Base-by-base conservation (phyloP, 2,113 vertebrate species). In the Synchiropus splendidus region DNA sequence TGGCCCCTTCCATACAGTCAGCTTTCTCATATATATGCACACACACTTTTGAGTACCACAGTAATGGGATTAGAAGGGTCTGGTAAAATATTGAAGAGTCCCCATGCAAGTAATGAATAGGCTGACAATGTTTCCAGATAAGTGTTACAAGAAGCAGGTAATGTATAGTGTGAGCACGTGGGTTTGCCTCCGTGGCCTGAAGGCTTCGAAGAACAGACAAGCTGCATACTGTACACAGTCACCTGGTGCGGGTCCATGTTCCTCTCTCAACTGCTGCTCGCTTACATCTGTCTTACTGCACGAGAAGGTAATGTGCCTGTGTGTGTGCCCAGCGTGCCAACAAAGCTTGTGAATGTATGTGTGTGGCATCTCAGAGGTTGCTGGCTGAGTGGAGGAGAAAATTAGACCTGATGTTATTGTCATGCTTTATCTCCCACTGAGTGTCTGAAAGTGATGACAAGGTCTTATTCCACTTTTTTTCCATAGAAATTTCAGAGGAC, bases 161-260 rank as follows among this genome's bases (percentile, higher is more conserved):
- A n/a, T 92, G 84, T 89, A 89, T 89, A 86, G 83, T 80, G 85
- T 85, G 86, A 85, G 81, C 62, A 86, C 80, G 83, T 82, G 79
- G 84, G 84, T 87, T 89, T 86, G 86, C 81, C 78, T 78, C 75
- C 43, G 84, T 80, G 81, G 86, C 85, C 87, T 82, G 36, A 78
- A 85, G 86, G 88, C 87, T 89, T 86, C 84, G 85, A 81, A 81
- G 83, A 80, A 85, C 78, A 77, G 83, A 83, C 43, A 50, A 35
- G 52, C 27, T 27, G 8, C 8, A 8, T 27, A 27, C 21, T 27
- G 21, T 27, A 27, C 8, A 5, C 21, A 27, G 66, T 72, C 67
- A 72, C 58, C 48, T 42, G 33, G 39, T 54, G 56, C 47, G 59
- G 21, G 59, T 58, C 36, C 57, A 39, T 49, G 36, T 45, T 61